phyloP scores from a whole-genome alignment of 2,797 vertebrate genomes.

The Tragopan temminckii region DNA sequence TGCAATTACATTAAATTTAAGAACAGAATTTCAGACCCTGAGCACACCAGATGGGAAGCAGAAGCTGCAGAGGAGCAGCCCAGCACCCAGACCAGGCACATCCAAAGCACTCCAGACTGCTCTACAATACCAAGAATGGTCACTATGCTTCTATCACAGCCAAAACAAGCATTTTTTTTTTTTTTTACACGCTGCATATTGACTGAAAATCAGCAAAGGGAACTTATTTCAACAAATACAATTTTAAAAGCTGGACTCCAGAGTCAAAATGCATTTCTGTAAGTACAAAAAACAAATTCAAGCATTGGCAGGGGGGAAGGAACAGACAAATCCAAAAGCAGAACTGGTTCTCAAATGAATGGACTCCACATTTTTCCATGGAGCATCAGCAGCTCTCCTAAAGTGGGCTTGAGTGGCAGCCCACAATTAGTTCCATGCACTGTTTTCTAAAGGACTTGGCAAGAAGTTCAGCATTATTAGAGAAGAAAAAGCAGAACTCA shows the following conservation, averaged over 20 bases:
- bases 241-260: not conserved
- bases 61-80: not conserved
- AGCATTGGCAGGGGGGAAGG: not conserved
- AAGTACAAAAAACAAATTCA: not conserved
- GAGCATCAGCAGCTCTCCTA: not conserved
- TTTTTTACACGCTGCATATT: not conserved
- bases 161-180: not conserved
- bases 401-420: not conserved
- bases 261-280: not conserved
- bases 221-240: not conserved
- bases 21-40: not conserved
- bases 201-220: not conserved
- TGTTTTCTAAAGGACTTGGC: constrained; percentile 17
- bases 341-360: not conserved
- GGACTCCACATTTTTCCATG: not conserved
- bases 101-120: no score
- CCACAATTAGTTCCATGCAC: not conserved
- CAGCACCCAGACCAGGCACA: not conserved
- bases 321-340: not conserved
- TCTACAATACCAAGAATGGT: not conserved
- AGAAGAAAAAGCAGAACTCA: not conserved
- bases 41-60: not conserved
- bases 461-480: not conserved
- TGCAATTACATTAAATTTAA: not conserved
- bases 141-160: not conserved